Percentiles rank a stretch among this genome's conserved stretches.
Evolutionary conservation across 2,797 vertebrate genomes (phyloP).

Genomic region (Fundulus diaphanus): DNA sequence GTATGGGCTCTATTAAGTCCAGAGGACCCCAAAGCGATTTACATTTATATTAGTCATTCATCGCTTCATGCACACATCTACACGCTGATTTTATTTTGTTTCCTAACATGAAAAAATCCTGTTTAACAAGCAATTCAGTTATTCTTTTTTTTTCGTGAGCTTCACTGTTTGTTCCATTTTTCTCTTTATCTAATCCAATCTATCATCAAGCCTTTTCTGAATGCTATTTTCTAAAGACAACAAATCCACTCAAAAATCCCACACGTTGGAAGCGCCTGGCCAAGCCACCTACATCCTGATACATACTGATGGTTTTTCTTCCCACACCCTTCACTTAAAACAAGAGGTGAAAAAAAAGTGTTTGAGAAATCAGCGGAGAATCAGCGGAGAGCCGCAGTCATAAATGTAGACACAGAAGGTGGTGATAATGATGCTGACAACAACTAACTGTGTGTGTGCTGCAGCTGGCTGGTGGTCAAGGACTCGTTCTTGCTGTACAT

Average conservation of each 20-base stretch:
- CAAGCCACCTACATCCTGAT: constrained; percentile 62
- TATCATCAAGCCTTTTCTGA: constrained; percentile 48
- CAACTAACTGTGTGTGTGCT: constrained; percentile 16
- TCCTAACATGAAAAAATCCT: not conserved
- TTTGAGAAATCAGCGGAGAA: too few species aligned
- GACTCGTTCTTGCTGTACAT: constrained; percentile 96
- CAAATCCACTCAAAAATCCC: constrained; percentile 54
- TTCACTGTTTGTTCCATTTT: constrained; percentile 5
- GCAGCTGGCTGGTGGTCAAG: constrained; percentile 87
- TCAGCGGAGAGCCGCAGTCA: constrained; percentile 11
- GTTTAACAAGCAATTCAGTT: not conserved
- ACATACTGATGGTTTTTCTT: constrained; percentile 44
- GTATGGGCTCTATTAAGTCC: too few species aligned
- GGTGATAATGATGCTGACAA: not conserved
- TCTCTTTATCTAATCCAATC: constrained; percentile 42
- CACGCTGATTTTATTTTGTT: too few species aligned
- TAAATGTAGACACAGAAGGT: not conserved
- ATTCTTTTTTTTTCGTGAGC: not conserved
- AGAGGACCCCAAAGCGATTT: too few species aligned
- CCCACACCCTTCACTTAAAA: constrained; percentile 57
- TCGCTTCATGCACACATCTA: too few species aligned
- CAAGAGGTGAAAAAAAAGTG: constrained; percentile 35
- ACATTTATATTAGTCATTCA: too few species aligned
- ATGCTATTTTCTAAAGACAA: constrained; percentile 48
- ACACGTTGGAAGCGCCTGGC: constrained; percentile 48